Evolutionary conservation across 2,797 vertebrate species (phyloP), one percentile per base, ranked within the genome.

Genomic region (Chaetophractus vellerosus): DNA sequence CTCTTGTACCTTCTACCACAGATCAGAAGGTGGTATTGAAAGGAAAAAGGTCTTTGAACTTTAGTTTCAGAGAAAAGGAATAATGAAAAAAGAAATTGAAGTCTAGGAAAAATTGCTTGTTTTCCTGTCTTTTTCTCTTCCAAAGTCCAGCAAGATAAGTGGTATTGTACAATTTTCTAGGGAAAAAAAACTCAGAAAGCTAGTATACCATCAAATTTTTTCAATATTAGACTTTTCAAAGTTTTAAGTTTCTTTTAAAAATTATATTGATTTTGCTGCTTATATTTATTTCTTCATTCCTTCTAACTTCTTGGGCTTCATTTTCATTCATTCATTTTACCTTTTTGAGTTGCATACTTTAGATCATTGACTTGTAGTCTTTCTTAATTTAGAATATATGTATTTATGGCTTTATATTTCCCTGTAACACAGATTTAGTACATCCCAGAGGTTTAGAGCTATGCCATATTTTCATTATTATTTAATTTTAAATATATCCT

Each of bases 111-210:
- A 87, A 64, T 38, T 72, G 41, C 82, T 81, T 66, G 26, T 59
- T 72, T 80, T 85, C n/a, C 66, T 64, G n/a, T 80, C 36, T 86
- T 84, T 74, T 89, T 41, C 79, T 55, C 31, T 45, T 78, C 6
- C 26, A 41, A 59, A 71, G 4, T 66, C 36, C 21, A 68, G 36
- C 52, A 59, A 86, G 11, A 31, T n/a, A 57, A 41, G 5, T 55
- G 26, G 23, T n/a, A 59, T 72, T n/a, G 19, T 23, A 5, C 7
- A 59, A 72, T n/a, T 71, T 41, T 48, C 14, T 48, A 26, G 41
- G 24, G 28, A 16, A 74, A 24, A 38, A 55, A 38, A 66, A 5
- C 19, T 68, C 16, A 52, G 33, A 10, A 9, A 50, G 14, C 31
- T 61, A 26, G 48, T 59, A 5, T 80, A 80, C 61, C 48, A 45